Conservation (phyloP, 2,888 invertebrate genomes). For the Eristalis tenax region DNA sequence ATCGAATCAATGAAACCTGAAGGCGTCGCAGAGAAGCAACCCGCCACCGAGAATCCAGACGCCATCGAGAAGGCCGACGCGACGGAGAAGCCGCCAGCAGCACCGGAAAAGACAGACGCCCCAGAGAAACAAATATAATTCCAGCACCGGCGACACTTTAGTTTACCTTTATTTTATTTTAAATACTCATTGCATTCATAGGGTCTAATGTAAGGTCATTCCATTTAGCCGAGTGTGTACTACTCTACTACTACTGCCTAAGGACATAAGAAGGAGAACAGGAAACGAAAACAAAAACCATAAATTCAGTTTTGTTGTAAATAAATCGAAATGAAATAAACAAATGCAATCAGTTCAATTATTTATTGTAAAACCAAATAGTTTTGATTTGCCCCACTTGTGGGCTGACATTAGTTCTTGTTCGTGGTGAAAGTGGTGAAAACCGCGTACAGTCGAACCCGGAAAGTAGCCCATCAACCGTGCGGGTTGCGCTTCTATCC, state of each 20-base stretch:
- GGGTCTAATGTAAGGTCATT: slow-evolving; percentile 49
- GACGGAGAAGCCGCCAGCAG: slow-evolving; percentile 40
- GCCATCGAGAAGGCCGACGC: slow-evolving; percentile 58
- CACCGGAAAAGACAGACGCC: slow-evolving; percentile 33
- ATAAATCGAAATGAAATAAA: slow-evolving; percentile 51
- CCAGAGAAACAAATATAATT: slow-evolving; percentile 53
- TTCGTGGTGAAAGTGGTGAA: too few species aligned
- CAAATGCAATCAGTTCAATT: background rate
- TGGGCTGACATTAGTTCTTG: too few species aligned
- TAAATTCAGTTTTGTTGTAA: slow-evolving; percentile 46
- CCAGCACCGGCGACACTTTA: slow-evolving; percentile 20
- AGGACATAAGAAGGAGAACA: slow-evolving; percentile 14
- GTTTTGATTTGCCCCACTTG: background rate
- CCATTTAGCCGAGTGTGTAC: slow-evolving; percentile 44
- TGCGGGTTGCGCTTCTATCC: too few species aligned
- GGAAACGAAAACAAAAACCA: background rate
- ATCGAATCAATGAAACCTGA: slow-evolving; percentile 15
- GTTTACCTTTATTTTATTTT: slow-evolving; percentile 41
- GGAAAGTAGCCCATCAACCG: too few species aligned
- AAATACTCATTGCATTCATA: slow-evolving; percentile 57
- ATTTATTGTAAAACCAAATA: background rate
- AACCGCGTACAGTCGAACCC: too few species aligned
- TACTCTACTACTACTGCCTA: slow-evolving; percentile 31
- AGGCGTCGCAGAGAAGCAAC: slow-evolving; percentile 15
- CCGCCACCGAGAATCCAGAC: slow-evolving; percentile 32